These are phyloP conservation scores for Tachina lurida DNA, from an alignment of 2,888 invertebrate genomes.

Conservation along the genomic window DNA sequence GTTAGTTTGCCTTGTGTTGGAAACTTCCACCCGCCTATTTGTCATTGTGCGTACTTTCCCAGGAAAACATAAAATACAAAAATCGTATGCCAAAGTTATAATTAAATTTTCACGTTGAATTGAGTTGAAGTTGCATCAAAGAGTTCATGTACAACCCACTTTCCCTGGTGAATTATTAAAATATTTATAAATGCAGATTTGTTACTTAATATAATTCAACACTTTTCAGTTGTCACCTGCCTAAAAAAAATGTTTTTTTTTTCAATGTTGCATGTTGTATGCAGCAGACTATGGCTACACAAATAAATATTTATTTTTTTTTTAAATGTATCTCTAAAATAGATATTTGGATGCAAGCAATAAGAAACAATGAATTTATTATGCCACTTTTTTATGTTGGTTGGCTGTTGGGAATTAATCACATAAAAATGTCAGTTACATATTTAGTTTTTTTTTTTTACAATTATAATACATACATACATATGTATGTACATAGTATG, in stretches of 20 bases:
- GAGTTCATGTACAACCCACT: constrained; percentile 60
- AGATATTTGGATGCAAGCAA: constrained; percentile 13
- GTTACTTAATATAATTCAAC: constrained; percentile 54
- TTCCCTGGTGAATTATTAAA: constrained; percentile 26
- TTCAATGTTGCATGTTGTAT: constrained; percentile 27
- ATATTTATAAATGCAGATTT: constrained; percentile 37
- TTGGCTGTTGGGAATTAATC: constrained; percentile 46
- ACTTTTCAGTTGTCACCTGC: constrained; percentile 66
- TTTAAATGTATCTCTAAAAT: no score
- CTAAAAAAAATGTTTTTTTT: constrained; percentile 50
- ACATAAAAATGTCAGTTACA: constrained; percentile 54
- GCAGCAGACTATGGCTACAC: not conserved
- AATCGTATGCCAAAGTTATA: not conserved
- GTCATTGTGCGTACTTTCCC: not conserved
- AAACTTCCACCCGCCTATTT: not conserved
- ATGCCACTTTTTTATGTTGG: constrained; percentile 43
- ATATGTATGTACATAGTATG: not conserved
- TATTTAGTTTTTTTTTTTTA: constrained; percentile 40
- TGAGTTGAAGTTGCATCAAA: not conserved
- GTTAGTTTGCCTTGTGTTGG: not conserved
- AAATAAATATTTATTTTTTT: not conserved
- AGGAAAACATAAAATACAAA: not conserved
- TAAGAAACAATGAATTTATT: constrained; percentile 45
- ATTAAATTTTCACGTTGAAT: constrained; percentile 29
- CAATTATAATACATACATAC: not conserved